Conservation (phyloP, 2,797 vertebrate genomes). For the Manis crassicaudata region DNA sequence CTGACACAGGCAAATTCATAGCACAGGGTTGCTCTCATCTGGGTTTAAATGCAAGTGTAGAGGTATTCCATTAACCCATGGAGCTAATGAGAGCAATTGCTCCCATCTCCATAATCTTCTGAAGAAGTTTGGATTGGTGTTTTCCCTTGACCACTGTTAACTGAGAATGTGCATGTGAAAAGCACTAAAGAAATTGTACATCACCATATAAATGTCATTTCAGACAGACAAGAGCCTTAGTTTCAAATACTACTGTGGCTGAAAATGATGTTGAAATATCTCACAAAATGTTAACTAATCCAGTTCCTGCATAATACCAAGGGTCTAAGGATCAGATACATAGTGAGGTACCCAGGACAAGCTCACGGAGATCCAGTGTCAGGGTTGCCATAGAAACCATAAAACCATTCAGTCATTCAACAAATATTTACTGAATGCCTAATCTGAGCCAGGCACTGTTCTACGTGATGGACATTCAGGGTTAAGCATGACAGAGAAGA, state of each 20-base stretch:
- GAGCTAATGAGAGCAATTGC: not conserved
- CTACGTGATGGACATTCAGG: not conserved
- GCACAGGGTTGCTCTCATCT: not conserved
- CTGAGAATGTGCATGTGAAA: not conserved
- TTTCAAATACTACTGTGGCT: not conserved
- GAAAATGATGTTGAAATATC: not conserved
- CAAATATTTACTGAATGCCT: not conserved
- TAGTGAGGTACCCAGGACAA: not conserved
- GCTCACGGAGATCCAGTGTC: not conserved
- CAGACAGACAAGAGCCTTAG: not conserved
- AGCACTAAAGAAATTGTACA: not conserved
- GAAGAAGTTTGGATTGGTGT: not conserved
- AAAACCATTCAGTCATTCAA: not conserved
- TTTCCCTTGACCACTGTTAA: not conserved
- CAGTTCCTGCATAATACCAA: not conserved
- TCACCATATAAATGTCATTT: not conserved
- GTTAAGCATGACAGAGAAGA: not conserved
- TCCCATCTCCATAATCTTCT: not conserved
- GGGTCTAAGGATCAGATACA: not conserved
- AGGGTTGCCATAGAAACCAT: not conserved
- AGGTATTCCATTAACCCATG: conserved; percentile 46
- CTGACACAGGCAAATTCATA: not conserved
- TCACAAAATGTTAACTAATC: not conserved
- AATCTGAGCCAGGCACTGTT: not conserved
- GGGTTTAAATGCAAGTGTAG: not conserved